Evolutionary conservation across 1,140 invertebrate genomes (phyloP), one percentile per base, ranked within the genome.

Genomic region (Proales similis): DNA sequence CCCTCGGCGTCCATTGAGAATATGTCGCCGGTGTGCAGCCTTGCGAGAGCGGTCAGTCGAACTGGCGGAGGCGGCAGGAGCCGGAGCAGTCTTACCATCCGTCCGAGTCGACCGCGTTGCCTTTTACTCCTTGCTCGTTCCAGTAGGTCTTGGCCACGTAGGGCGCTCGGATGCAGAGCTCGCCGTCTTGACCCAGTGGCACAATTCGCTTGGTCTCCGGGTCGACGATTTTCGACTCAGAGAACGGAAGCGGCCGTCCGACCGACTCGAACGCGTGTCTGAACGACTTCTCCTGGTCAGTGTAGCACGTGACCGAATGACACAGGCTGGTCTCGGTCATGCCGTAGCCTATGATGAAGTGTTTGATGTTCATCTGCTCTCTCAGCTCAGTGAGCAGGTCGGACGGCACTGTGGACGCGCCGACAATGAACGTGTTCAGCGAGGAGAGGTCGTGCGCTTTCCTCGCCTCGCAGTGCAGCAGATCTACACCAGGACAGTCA

Each of bases 21-120:
- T 66, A 85, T 80, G 77, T 94, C 90, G 0, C 86, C 86, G 68
- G 51, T 57, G 29, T 57, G 39, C n/a, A 62, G 29, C 39, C 57
- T 46, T 7, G 30, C 33, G 17, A 36, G 11, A 36, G 11, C 11
- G 17, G 17, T 11, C n/a, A 36, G 17, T 11, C 11, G 17, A 36
- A 11, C n/a, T 11, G 85, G 89, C 33, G 82, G 81, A 4, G 82
- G 79, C 68, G n/a, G n/a, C n/a, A n/a, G n/a, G n/a, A n/a, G n/a
- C n/a, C n/a, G n/a, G n/a, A n/a, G n/a, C n/a, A n/a, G n/a, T n/a
- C n/a, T n/a, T n/a, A n/a, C n/a, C n/a, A n/a, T n/a, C n/a, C n/a
- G n/a, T n/a, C 94, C 88, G 4, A 81, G 77, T 83, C 84, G 91
- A 72, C 96, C 96, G 17, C 82, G 81, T 38, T 85, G 69, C 86